Conservation (phyloP, 1,140 invertebrate species). For the Holcopasites calliopsidis region DNA sequence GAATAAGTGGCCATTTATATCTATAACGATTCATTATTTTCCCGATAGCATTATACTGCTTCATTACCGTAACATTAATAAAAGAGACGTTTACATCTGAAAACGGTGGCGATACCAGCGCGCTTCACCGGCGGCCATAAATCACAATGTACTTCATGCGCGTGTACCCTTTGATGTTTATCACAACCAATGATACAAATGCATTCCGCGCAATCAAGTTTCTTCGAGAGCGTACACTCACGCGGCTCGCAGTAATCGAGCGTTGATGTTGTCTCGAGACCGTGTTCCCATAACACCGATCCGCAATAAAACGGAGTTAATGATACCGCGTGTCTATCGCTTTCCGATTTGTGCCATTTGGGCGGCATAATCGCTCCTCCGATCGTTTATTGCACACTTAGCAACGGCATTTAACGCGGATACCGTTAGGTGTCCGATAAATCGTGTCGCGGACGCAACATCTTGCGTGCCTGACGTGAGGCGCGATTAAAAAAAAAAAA, state of each 20-base stretch:
- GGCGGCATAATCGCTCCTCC: slow-evolving; percentile 41
- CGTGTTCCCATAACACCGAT: slow-evolving; percentile 34
- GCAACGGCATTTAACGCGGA: slow-evolving; percentile 34
- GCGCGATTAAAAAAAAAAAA: no score
- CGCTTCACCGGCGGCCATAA: slow-evolving; percentile 13
- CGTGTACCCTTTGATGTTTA: slow-evolving; percentile 43
- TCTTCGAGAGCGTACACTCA: slow-evolving; percentile 2
- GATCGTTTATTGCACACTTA: slow-evolving; percentile 48
- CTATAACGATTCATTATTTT: slow-evolving; percentile 11
- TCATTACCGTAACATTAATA: slow-evolving; percentile 40
- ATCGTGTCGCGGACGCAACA: slow-evolving; percentile 25
- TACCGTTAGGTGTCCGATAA: slow-evolving; percentile 40
- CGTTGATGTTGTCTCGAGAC: slow-evolving; percentile 21
- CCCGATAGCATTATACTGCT: slow-evolving; percentile 21
- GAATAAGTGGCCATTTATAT: background rate
- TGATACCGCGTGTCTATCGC: slow-evolving; percentile 28
- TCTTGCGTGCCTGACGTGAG: background rate
- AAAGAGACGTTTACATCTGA: slow-evolving; percentile 25
- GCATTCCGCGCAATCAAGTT: slow-evolving; percentile 44
- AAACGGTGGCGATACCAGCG: slow-evolving; percentile 34
- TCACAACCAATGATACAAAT: slow-evolving; percentile 42
- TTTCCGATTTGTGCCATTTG: slow-evolving; percentile 45
- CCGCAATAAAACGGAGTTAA: slow-evolving; percentile 40
- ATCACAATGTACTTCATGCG: slow-evolving; percentile 38
- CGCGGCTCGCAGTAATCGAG: background rate